A percentile compares a stretch with the other conserved stretches of the same genome.
Evolutionary conservation across 2,888 invertebrate genomes (phyloP).

Genomic region (Anoplius nigerrimus): DNA sequence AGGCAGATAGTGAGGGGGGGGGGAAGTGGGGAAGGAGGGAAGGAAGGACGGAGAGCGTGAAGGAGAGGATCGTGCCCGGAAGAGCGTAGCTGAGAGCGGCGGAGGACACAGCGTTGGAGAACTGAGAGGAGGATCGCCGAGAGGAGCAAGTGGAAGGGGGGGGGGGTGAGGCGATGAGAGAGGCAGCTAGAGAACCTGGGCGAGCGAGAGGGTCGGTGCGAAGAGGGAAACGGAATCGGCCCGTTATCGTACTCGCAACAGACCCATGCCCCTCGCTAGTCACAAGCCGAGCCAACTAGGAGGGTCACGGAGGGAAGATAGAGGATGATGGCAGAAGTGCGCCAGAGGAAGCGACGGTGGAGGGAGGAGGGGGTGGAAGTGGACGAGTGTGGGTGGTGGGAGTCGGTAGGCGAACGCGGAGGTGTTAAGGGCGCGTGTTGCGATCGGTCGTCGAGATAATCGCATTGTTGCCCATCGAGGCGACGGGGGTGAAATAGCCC

Average conservation of each 20-base stretch:
- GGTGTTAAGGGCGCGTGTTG: slow-evolving; percentile 36
- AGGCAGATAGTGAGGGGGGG: no score
- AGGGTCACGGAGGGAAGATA: background rate
- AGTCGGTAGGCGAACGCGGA: slow-evolving; percentile 1
- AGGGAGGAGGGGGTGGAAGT: background rate
- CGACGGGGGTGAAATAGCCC: slow-evolving; percentile 17
- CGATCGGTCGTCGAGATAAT: slow-evolving; percentile 30
- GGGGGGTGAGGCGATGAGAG: no score
- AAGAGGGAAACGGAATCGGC: no score
- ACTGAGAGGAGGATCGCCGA: no score
- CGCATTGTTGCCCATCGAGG: slow-evolving; percentile 18
- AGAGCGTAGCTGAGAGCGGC: no score
- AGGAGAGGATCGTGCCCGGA: no score
- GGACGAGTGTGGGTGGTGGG: background rate
- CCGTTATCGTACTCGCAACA: slow-evolving; percentile 1
- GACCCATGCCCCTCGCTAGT: background rate
- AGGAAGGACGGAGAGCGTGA: no score
- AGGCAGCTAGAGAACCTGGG: no score
- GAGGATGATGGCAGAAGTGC: background rate
- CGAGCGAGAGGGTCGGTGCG: no score
- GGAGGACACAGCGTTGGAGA: no score
- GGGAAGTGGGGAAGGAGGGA: no score
- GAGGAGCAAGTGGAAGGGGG: no score
- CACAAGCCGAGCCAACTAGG: background rate
- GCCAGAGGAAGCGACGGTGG: background rate